Percentiles rank a stretch among this genome's conserved stretches.
Evolutionary conservation across 2,797 vertebrate genomes (phyloP).

Genomic region (Cryptoblepharus egeriae): DNA sequence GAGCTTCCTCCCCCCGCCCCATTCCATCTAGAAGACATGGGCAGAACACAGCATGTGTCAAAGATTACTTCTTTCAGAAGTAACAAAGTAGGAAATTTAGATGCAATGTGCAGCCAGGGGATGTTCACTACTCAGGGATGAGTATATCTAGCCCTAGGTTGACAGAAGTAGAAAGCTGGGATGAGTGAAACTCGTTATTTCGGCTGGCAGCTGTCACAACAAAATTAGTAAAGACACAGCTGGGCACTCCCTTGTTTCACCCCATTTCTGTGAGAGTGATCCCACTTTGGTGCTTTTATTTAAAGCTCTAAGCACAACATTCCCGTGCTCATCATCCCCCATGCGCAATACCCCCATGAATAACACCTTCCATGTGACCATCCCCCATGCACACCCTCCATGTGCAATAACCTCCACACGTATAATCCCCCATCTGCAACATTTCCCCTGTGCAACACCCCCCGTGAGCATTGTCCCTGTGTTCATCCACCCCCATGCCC

Average conservation of each 20-base stretch:
- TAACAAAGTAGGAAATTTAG: background rate
- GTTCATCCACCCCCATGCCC: too few species aligned
- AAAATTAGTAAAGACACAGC: background rate
- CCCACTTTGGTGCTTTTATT: background rate
- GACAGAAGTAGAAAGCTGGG: background rate
- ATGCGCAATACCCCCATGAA: too few species aligned
- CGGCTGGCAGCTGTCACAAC: background rate
- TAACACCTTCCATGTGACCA: too few species aligned
- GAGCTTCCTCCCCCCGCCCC: too few species aligned
- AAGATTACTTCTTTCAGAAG: background rate
- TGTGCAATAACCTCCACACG: too few species aligned
- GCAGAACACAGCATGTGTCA: background rate
- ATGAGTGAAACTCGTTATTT: background rate
- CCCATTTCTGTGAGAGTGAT: background rate
- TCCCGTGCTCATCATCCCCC: too few species aligned
- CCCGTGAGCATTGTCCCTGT: too few species aligned
- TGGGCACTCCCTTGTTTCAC: background rate
- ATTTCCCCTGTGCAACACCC: too few species aligned
- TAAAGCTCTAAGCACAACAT: too few species aligned
- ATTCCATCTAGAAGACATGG: background rate
- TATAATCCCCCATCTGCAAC: too few species aligned
- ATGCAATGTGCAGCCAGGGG: background rate
- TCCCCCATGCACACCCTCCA: too few species aligned
- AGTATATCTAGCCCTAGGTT: background rate
- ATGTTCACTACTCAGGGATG: background rate